Conservation (phyloP, 2,797 vertebrate genomes). For the Acomys russatus region DNA sequence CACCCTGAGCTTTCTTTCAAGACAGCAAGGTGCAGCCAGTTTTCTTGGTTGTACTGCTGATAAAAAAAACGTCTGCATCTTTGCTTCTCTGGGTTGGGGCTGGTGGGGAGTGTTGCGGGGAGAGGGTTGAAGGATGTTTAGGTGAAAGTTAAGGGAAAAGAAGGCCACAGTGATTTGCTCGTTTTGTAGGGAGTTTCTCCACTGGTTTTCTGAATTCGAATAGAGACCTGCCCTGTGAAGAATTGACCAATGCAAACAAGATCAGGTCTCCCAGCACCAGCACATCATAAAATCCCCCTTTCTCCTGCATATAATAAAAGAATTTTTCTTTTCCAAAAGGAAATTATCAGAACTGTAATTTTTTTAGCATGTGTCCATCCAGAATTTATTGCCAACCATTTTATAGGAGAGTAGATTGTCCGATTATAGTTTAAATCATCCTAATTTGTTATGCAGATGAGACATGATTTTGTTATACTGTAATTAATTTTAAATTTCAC, state of each 20-base stretch:
- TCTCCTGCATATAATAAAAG: not conserved
- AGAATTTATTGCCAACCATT: conserved; percentile 34
- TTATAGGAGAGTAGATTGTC: not conserved
- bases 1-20: not conserved
- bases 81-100: conserved; percentile 52
- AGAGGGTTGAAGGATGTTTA: not conserved
- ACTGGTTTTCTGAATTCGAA: conserved; percentile 20
- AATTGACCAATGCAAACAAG: not conserved
- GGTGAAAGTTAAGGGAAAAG: conserved; percentile 16
- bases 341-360: not conserved
- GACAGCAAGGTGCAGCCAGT: not conserved
- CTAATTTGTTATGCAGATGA: not conserved
- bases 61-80: not conserved
- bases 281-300: not conserved
- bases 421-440: conserved; percentile 14
- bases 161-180: not conserved
- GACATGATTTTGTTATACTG: not conserved
- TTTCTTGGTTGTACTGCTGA: not conserved
- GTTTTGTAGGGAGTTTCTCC: not conserved
- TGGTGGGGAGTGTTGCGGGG: no score
- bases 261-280: not conserved
- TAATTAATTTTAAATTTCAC: not conserved
- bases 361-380: not conserved
- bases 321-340: not conserved
- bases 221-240: not conserved